A percentile compares a stretch with the other conserved stretches of the same genome.
These are phyloP conservation scores for Lottia gigantea DNA, from an alignment of 2,888 invertebrate genomes.

Conservation along the genomic window DNA sequence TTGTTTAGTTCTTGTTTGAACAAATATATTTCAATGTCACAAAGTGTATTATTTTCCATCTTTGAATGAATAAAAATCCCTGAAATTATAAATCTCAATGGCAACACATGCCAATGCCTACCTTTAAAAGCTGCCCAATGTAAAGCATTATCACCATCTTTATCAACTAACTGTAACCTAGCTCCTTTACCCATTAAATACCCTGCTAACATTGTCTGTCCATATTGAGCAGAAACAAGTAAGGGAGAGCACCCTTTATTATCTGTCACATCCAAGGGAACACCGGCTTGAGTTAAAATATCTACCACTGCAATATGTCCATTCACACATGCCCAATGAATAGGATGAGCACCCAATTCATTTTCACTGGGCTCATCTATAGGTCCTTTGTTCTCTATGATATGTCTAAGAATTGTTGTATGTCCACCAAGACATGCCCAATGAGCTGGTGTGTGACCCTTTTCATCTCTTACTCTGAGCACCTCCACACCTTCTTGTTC, in stretches of 20 bases:
- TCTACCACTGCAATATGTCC: constrained; percentile 92
- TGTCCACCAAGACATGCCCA: constrained; percentile 92
- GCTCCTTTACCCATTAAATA: constrained; percentile 91
- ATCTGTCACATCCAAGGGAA: constrained; percentile 89
- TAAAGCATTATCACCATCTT: constrained; percentile 91
- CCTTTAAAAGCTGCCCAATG: constrained; percentile 96
- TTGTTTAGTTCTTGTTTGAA: no score
- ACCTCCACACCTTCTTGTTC: constrained; percentile 81
- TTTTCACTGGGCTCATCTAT: constrained; percentile 88
- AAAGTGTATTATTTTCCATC: no score
- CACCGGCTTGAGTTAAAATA: constrained; percentile 75
- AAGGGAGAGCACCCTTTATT: constrained; percentile 89
- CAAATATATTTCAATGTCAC: no score
- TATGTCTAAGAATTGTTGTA: constrained; percentile 86
- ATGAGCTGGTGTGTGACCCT: constrained; percentile 93
- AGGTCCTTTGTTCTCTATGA: constrained; percentile 81
- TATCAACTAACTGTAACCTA: constrained; percentile 85
- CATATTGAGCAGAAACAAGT: constrained; percentile 91
- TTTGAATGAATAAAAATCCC: no score
- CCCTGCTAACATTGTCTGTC: constrained; percentile 88
- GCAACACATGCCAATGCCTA: no score
- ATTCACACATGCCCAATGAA: constrained; percentile 94
- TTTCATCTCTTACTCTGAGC: constrained; percentile 85
- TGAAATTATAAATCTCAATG: neutral
- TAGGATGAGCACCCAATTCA: constrained; percentile 88